phyloP scores from a whole-genome alignment of 2,888 invertebrate genomes.

The Sicus ferrugineus region DNA sequence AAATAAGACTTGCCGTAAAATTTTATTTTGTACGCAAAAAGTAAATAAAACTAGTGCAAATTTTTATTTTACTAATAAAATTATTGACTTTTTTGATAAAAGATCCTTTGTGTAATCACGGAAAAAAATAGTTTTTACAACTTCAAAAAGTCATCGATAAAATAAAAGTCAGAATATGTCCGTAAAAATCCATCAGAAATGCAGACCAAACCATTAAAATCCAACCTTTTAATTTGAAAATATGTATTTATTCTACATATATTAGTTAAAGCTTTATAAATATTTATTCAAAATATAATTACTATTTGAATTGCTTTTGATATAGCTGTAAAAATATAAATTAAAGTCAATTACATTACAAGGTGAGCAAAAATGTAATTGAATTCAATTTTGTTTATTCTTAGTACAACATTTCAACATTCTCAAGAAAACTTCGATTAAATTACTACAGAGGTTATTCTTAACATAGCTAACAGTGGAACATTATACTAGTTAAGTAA shows the following conservation, averaged over 20 bases:
- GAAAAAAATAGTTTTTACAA: neutral
- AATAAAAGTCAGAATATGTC: too few relatives aligned
- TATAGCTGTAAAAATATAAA: constrained; percentile 2
- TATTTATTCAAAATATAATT: constrained; percentile 13
- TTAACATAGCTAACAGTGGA: constrained; percentile 3
- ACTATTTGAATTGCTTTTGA: constrained; percentile 19
- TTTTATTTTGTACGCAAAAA: too few relatives aligned
- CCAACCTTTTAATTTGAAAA: constrained; percentile 7
- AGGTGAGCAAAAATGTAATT: constrained; percentile 34
- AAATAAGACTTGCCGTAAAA: too few relatives aligned
- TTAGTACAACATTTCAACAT: constrained; percentile 13
- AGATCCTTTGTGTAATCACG: neutral
- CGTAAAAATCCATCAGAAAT: too few relatives aligned
- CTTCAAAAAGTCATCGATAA: too few relatives aligned
- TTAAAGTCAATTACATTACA: constrained; percentile 25
- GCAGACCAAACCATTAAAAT: too few relatives aligned
- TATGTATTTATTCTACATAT: constrained; percentile 9
- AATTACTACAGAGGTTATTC: neutral
- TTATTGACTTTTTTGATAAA: too few relatives aligned
- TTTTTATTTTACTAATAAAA: too few relatives aligned
- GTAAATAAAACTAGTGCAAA: too few relatives aligned
- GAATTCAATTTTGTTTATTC: constrained; percentile 23
- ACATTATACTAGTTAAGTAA: neutral
- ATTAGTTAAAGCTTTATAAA: constrained; percentile 12
- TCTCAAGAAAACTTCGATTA: neutral